Conservation (phyloP, 2,113 vertebrate genomes). For the Urocynchramus pylzowi region DNA sequence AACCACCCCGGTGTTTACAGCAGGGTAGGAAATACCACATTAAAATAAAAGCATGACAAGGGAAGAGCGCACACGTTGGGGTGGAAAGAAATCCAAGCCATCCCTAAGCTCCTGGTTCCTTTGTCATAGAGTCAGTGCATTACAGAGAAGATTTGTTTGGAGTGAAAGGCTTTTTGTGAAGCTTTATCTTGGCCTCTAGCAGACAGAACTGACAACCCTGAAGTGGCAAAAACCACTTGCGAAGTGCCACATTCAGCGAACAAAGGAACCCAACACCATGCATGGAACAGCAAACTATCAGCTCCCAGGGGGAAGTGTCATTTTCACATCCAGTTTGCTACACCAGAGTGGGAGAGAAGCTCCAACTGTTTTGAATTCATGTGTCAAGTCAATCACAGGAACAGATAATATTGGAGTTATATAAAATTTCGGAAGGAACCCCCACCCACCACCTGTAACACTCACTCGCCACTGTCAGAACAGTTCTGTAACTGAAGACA, state of each 20-base stretch:
- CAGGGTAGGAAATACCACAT: slow-evolving; percentile 59
- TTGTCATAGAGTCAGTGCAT: neutral
- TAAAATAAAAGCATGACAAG: slow-evolving; percentile 54
- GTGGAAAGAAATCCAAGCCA: neutral
- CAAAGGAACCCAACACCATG: slow-evolving; percentile 62
- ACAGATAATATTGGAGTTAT: slow-evolving; percentile 44
- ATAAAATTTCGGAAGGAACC: slow-evolving; percentile 68
- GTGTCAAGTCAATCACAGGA: slow-evolving; percentile 46
- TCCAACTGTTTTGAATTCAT: slow-evolving; percentile 34
- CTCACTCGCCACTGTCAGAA: slow-evolving; percentile 62
- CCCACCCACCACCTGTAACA: slow-evolving; percentile 65
- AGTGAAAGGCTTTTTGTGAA: slow-evolving; percentile 22
- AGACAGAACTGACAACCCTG: slow-evolving; percentile 53
- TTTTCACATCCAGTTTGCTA: slow-evolving; percentile 39
- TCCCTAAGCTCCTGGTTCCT: slow-evolving; percentile 38
- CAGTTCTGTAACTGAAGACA: slow-evolving; percentile 60
- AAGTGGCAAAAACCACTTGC: slow-evolving; percentile 62
- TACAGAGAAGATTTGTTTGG: slow-evolving; percentile 40
- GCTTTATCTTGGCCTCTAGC: slow-evolving; percentile 68
- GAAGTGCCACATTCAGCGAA: slow-evolving; percentile 38
- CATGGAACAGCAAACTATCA: slow-evolving; percentile 15
- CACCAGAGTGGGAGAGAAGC: slow-evolving; percentile 27
- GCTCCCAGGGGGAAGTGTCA: slow-evolving; percentile 18
- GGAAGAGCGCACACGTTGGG: neutral
- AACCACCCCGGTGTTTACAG: slow-evolving; percentile 55